These are phyloP conservation scores for Chloromyia formosa DNA, from an alignment of 2,888 invertebrate species.

Conservation along the genomic window DNA sequence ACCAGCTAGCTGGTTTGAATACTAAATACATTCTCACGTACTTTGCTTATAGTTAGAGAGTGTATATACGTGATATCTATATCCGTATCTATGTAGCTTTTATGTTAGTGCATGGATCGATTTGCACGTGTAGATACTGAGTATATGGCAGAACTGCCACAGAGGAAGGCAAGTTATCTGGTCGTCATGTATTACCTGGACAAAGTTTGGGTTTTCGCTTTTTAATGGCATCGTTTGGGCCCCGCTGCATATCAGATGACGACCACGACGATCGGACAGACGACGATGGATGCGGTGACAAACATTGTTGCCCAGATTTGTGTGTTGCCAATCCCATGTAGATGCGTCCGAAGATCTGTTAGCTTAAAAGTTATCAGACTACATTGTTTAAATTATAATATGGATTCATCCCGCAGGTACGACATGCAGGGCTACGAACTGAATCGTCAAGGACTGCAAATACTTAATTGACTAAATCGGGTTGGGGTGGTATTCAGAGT, in stretches of 20 bases:
- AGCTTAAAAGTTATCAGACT: no score
- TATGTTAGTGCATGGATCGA: neutral
- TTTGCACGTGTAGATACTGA: conserved; percentile 35
- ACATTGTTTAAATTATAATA: no score
- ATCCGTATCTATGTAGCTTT: neutral
- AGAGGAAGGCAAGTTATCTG: conserved; percentile 34
- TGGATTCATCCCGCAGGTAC: no score
- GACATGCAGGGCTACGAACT: no score
- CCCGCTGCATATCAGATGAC: conserved; percentile 23
- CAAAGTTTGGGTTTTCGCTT: conserved; percentile 33
- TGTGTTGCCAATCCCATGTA: neutral
- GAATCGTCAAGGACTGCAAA: no score
- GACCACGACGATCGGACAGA: neutral
- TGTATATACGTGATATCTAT: neutral
- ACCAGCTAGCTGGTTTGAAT: conserved; percentile 21
- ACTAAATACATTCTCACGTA: conserved; percentile 23
- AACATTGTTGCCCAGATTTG: neutral
- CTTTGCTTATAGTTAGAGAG: neutral
- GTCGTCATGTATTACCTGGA: conserved; percentile 19
- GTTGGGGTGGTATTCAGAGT: no score
- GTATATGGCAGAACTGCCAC: neutral
- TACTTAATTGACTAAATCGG: no score
- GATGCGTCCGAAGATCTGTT: no score
- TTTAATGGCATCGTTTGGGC: conserved; percentile 31
- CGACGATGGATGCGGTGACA: neutral